Evolutionary conservation across 2,797 vertebrate species (phyloP).

Genomic region (Cirrhinus mrigala): DNA sequence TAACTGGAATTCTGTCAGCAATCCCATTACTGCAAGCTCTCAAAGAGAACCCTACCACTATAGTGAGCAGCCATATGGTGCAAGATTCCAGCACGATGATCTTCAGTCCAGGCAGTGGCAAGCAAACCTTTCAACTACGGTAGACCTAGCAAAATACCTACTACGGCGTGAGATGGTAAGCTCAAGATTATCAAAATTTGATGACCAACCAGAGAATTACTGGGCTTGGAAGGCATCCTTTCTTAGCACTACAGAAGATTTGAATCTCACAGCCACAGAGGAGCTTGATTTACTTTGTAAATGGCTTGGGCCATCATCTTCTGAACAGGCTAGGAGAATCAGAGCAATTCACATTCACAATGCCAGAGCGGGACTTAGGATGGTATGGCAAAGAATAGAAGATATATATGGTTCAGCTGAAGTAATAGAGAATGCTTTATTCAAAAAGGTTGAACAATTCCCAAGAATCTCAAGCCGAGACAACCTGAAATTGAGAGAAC

Average conservation of each 20-base stretch:
- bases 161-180: neutral
- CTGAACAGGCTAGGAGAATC: slow-evolving; percentile 27
- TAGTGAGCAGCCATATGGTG: neutral
- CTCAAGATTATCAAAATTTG: neutral
- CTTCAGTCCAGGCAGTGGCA: neutral
- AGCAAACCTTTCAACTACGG: neutral
- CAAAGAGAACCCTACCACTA: neutral
- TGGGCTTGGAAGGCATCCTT: neutral
- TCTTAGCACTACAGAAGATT: neutral
- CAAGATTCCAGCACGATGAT: neutral
- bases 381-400: slow-evolving; percentile 18
- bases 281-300: slow-evolving; percentile 46
- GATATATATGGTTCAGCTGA: neutral
- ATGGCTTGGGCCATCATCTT: slow-evolving; percentile 34
- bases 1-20: neutral
- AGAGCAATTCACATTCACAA: slow-evolving; percentile 33
- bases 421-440: slow-evolving; percentile 10
- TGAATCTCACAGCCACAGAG: slow-evolving; percentile 14
- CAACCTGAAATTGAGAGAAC: slow-evolving; percentile 8
- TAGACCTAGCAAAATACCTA: neutral
- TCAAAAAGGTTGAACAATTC: slow-evolving; percentile 21
- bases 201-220: neutral
- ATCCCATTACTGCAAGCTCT: neutral
- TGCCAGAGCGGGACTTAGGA: neutral
- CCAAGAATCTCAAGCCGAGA: slow-evolving; percentile 1